Base-by-base conservation (phyloP, 2,797 vertebrate species). In the Aeoliscus strigatus region DNA sequence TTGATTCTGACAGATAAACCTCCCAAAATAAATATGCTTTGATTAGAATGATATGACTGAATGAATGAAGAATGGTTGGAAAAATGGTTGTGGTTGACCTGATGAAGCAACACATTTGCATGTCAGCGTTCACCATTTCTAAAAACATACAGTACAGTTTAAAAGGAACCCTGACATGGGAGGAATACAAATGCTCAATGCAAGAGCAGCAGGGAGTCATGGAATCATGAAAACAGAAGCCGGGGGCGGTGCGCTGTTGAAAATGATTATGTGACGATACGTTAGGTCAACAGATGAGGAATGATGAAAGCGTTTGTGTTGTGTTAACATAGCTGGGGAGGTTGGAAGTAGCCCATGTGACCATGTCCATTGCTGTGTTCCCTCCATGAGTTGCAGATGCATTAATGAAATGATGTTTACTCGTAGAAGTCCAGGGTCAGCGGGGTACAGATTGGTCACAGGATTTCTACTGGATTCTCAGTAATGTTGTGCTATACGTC, bases 331-430 rank as follows among this genome's bases (percentile, higher is more conserved):
- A n/a, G 35, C 34, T 26, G 40, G 27, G 39, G 40, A 49, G 57
- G 59, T 40, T 45, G 36, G 50, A 10, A 3, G 23, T 8, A 4
- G 26, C 47, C 54, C 64, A 48, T 6, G 31, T 57, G 60, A 61
- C 38, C 14, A 1, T 37, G 60, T 45, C 48, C 44, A 60, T 65
- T 4, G 14, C 64, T 55, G 49, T 48, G 40, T 40, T 63, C 31
- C 21, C 51, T 40, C 60, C 55, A 73, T 77, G 75, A 75, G 60
- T 48, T 56, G 64, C 2, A 17, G 44, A 53, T 34, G 47, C 49
- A 63, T 72, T 75, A 74, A 78, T 62, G 62, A 74, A 58, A 38
- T 58, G 30, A 51, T 78, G 74, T 72, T 79, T 67, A 66, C 65
- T 29, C 57, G 50, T 18, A 21, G 24, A 31, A 75, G 67, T 68